phyloP scores from a whole-genome alignment of 2,797 vertebrate species.

The Cynodonichthys magdalenae region DNA sequence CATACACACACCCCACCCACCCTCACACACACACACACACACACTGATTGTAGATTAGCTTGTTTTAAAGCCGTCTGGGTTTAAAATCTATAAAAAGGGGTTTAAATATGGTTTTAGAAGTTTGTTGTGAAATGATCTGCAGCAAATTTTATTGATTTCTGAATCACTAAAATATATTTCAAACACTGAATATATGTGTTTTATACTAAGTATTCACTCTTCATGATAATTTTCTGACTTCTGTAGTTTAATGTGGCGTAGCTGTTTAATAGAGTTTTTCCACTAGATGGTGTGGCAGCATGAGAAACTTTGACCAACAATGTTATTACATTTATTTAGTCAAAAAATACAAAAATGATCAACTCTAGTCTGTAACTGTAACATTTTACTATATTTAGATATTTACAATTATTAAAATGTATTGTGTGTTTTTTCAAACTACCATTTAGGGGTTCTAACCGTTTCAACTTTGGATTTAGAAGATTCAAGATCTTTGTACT shows the following conservation, averaged over 20 bases:
- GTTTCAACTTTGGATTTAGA: too few relatives aligned
- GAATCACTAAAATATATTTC: background rate
- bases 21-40: too few relatives aligned
- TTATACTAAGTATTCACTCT: background rate
- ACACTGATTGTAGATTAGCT: background rate
- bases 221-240: background rate
- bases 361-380: too few relatives aligned
- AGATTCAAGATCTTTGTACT: too few relatives aligned
- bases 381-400: too few relatives aligned
- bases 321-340: too few relatives aligned
- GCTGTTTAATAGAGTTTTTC: background rate
- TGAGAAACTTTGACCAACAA: background rate
- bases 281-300: background rate
- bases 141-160: background rate
- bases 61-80: background rate
- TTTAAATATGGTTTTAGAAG: background rate
- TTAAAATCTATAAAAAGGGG: background rate
- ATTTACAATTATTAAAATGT: too few relatives aligned
- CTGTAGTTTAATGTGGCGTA: background rate
- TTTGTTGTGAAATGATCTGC: background rate
- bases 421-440: too few relatives aligned
- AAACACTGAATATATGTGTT: background rate
- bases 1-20: too few relatives aligned
- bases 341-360: too few relatives aligned
- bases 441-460: too few relatives aligned